Evolutionary conservation across 2,113 vertebrate genomes (phyloP).

Genomic region (Petrocephalus microphthalmus): DNA sequence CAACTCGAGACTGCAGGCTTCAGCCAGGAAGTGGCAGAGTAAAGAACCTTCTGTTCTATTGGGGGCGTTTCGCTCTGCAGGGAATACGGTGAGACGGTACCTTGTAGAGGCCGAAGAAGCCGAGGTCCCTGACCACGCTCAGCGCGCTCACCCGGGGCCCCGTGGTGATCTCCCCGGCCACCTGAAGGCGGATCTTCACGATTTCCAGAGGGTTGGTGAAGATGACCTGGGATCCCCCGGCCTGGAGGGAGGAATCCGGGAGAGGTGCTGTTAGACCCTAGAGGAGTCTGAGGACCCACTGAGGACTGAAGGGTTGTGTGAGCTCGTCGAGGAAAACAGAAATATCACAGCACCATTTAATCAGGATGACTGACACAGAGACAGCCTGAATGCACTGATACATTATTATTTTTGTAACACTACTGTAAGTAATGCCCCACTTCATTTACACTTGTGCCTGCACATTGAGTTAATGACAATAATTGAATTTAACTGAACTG

Average conservation of each 20-base stretch:
- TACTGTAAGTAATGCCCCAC: neutral
- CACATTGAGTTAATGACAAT: too few relatives aligned
- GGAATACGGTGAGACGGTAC: conserved; percentile 49
- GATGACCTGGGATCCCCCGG: conserved; percentile 93
- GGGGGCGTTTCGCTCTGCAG: neutral
- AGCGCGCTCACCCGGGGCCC: conserved; percentile 88
- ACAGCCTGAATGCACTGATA: neutral
- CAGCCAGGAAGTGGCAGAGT: neutral
- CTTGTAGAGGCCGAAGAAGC: conserved; percentile 97
- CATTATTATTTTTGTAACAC: neutral
- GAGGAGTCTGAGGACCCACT: neutral
- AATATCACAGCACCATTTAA: neutral
- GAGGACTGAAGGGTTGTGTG: neutral
- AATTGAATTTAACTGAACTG: too few relatives aligned
- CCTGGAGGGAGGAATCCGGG: conserved; percentile 57
- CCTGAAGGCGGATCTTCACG: conserved; percentile 96
- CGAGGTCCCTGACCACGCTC: conserved; percentile 81
- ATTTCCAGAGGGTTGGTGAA: conserved; percentile 98
- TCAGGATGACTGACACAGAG: neutral
- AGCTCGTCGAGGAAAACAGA: neutral
- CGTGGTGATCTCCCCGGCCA: conserved; percentile 94
- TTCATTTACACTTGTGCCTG: too few relatives aligned
- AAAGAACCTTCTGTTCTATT: neutral
- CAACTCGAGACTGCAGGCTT: neutral
- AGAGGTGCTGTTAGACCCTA: neutral